phyloP scores from a whole-genome alignment of 1,140 invertebrate genomes.

The Nebria ingens region DNA sequence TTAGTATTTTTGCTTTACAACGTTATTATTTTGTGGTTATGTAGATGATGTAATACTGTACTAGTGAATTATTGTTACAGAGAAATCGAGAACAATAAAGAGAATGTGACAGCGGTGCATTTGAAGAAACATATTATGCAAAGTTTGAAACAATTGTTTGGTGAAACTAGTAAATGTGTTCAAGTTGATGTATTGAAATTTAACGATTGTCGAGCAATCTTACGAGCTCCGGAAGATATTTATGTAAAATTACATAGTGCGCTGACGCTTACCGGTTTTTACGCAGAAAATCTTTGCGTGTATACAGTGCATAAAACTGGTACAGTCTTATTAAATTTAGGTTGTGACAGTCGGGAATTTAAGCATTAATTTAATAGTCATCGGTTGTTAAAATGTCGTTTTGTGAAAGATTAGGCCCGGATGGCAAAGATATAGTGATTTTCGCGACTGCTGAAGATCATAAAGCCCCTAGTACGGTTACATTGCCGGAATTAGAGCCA shows the following conservation, averaged over 20 bases:
- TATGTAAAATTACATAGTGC: conserved; percentile 46
- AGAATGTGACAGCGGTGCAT: conserved; percentile 30
- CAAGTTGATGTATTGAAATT: conserved; percentile 49
- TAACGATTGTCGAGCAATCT: conserved; percentile 38
- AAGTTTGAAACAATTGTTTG: conserved; percentile 43
- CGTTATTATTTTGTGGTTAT: conserved; percentile 19
- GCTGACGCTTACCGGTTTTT: conserved; percentile 42
- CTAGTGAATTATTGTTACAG: conserved; percentile 11
- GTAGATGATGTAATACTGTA: conserved; percentile 23
- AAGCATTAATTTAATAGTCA: conserved; percentile 22
- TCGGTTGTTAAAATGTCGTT: conserved; percentile 41
- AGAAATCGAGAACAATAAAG: not conserved
- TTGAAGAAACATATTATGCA: conserved; percentile 47
- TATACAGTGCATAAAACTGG: conserved; percentile 46
- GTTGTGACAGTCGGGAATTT: conserved; percentile 32
- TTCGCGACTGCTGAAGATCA: conserved; percentile 76
- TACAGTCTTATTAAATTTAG: conserved; percentile 31
- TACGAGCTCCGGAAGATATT: conserved; percentile 43
- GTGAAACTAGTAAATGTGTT: conserved; percentile 43
- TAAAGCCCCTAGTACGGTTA: conserved; percentile 56
- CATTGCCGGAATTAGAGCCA: conserved; percentile 59
- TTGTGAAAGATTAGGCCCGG: conserved; percentile 35
- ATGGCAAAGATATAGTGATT: conserved; percentile 74
- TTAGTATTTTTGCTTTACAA: conserved; percentile 14
- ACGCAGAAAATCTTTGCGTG: conserved; percentile 40